Percentiles rank a stretch among this genome's conserved stretches.
Conservation (phyloP, 2,888 invertebrate genomes). For the Drosophila neotestacea region DNA sequence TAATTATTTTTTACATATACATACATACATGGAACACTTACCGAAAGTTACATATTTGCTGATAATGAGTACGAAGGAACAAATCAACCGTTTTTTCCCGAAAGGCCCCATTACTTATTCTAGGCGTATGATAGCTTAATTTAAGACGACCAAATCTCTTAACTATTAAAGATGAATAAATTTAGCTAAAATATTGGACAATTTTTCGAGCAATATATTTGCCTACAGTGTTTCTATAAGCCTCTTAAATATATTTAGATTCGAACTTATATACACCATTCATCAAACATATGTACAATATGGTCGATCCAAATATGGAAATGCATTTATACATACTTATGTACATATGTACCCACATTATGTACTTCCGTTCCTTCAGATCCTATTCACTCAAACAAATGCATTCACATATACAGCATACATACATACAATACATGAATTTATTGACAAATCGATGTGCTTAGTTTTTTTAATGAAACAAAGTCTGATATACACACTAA, state of each 20-base stretch:
- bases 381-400: conserved; percentile 32
- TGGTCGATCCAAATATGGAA: not conserved
- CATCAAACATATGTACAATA: not conserved
- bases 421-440: conserved; percentile 73
- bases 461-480: conserved; percentile 82
- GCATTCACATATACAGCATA: conserved; percentile 30
- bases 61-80: conserved; percentile 14
- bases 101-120: conserved; percentile 37
- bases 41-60: conserved; percentile 39
- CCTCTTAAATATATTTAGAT: conserved; percentile 64
- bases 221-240: conserved; percentile 71
- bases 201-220: conserved; percentile 78
- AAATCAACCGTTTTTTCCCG: conserved; percentile 33
- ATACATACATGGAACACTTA: conserved; percentile 35
- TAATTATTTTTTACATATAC: conserved; percentile 57
- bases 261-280: conserved; percentile 16
- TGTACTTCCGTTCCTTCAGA: conserved; percentile 29
- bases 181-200: conserved; percentile 58
- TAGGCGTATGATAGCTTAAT: conserved; percentile 54
- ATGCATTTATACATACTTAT: not conserved
- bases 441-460: conserved; percentile 81
- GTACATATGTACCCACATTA: not conserved
- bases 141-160: conserved; percentile 61
- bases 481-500: conserved; percentile 83
- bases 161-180: conserved; percentile 51